Conservation (phyloP, 2,888 invertebrate species). For the Carcina quercana region DNA sequence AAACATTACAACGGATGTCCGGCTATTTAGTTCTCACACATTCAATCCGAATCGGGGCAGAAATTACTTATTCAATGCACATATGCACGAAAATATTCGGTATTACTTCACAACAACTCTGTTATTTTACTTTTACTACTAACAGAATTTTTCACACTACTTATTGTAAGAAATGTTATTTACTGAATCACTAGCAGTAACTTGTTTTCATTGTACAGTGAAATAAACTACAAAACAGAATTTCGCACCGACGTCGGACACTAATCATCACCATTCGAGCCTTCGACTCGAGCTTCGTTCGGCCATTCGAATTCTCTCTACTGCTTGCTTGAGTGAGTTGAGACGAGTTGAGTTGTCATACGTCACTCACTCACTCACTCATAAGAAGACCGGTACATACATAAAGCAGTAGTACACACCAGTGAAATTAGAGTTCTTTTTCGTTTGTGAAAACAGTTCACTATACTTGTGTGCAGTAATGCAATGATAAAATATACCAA, state of each 20-base stretch:
- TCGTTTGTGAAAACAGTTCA: constrained; percentile 38
- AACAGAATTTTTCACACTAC: no score
- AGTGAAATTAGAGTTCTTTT: constrained; percentile 9
- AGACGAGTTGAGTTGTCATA: constrained; percentile 1
- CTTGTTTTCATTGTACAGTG: no score
- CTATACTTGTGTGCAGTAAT: constrained; percentile 47
- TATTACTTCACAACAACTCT: constrained; percentile 29
- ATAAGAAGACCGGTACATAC: constrained; percentile 12
- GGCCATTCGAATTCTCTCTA: constrained; percentile 19
- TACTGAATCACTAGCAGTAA: no score
- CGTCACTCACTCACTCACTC: constrained; percentile 34
- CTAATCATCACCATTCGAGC: no score
- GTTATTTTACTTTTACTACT: no score
- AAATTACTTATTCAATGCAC: constrained; percentile 42
- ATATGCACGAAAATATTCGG: constrained; percentile 39
- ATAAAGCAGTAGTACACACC: constrained; percentile 24
- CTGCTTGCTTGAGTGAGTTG: no score
- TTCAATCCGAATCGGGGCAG: constrained; percentile 20
- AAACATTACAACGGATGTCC: constrained; percentile 32
- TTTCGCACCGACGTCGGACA: constrained; percentile 27
- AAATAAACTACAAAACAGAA: constrained; percentile 11
- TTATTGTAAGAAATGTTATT: no score
- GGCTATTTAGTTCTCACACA: constrained; percentile 24
- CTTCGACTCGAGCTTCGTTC: constrained; percentile 7
- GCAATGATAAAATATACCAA: constrained; percentile 37